Evolutionary conservation across 2,797 vertebrate species (phyloP).

Genomic region (Artibeus jamaicensis): DNA sequence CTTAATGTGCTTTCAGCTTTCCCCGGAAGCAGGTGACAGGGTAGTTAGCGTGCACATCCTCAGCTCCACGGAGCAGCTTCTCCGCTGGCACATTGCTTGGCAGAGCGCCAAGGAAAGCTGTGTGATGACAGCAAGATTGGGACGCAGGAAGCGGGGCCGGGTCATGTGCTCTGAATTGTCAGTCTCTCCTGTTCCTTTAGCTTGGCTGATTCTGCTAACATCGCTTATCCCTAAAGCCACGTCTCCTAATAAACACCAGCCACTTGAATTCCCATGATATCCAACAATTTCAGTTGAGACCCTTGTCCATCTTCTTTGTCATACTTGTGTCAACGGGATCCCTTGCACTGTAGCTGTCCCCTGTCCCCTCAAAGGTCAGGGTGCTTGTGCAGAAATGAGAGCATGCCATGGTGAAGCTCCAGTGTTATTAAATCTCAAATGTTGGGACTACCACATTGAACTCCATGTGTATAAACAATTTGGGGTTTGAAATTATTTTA

Average conservation of each 20-base stretch:
- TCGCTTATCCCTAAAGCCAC: not conserved
- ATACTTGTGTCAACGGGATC: no score
- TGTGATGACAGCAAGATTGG: conserved; percentile 37
- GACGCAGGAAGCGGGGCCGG: conserved; percentile 8
- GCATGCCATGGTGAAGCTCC: not conserved
- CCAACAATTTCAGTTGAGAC: not conserved
- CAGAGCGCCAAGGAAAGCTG: conserved; percentile 40
- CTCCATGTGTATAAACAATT: conserved; percentile 18
- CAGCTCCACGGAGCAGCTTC: conserved; percentile 4
- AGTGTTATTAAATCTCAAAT: not conserved
- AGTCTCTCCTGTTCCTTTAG: not conserved
- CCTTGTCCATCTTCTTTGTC: not conserved
- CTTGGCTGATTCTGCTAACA: not conserved
- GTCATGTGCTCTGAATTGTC: not conserved
- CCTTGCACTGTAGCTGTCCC: not conserved
- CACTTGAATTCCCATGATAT: not conserved
- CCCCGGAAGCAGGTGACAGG: conserved; percentile 60
- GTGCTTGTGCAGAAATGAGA: not conserved
- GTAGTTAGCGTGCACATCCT: conserved; percentile 19
- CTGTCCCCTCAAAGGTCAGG: not conserved
- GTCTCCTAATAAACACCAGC: not conserved
- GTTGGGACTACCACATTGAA: not conserved
- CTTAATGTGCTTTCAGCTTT: conserved; percentile 4
- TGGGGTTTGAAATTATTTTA: conserved; percentile 42
- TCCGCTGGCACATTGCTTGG: conserved; percentile 48